Conservation (phyloP, 2,888 invertebrate species). For the Agrypnus murinus region DNA sequence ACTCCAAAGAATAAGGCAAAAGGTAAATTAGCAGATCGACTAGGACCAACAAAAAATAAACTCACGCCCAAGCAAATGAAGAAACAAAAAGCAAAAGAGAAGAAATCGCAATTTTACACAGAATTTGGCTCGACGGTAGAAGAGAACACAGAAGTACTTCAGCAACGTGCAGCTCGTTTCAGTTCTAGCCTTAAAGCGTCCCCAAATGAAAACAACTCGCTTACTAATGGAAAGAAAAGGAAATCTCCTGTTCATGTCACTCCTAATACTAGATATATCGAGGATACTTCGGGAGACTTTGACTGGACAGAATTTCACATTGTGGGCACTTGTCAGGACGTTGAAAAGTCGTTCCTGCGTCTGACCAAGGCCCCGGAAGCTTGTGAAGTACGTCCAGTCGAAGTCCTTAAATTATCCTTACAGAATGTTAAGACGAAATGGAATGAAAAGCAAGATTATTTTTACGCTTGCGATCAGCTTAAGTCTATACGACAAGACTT, state of each 20-base stretch:
- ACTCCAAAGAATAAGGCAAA: constrained; percentile 64
- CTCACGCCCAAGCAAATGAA: constrained; percentile 69
- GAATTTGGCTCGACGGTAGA: constrained; percentile 78
- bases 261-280: constrained; percentile 67
- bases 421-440: constrained; percentile 94
- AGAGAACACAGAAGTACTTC: constrained; percentile 85
- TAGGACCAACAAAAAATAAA: constrained; percentile 72
- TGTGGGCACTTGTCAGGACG: constrained; percentile 93
- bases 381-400: constrained; percentile 91
- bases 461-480: constrained; percentile 97
- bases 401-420: constrained; percentile 88
- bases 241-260: constrained; percentile 17
- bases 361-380: constrained; percentile 97
- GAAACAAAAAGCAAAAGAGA: constrained; percentile 74
- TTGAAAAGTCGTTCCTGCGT: constrained; percentile 97
- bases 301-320: constrained; percentile 92
- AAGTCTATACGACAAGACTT: constrained; percentile 99
- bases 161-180: constrained; percentile 94
- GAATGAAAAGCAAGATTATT: constrained; percentile 93
- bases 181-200: constrained; percentile 68
- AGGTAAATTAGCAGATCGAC: constrained; percentile 76
- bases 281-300: constrained; percentile 82
- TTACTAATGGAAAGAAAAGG: constrained; percentile 52
- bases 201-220: constrained; percentile 37
- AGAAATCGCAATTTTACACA: constrained; percentile 78